Base-by-base conservation (phyloP, 2,888 invertebrate genomes). In the Dryocosmus kuriphilus region DNA sequence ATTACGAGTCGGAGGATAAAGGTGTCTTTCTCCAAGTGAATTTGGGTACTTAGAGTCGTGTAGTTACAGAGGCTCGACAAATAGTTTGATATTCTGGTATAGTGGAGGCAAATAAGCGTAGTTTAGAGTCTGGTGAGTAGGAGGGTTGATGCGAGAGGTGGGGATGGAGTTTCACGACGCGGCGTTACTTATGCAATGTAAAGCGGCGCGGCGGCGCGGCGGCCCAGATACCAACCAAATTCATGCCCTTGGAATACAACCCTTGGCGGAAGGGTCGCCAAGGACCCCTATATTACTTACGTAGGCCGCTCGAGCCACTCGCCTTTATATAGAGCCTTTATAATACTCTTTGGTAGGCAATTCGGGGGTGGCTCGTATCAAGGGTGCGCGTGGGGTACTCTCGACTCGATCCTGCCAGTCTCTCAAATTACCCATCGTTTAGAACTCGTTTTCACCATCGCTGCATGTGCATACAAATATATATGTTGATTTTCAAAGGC, bases 401-500 rank as follows among this genome's bases (percentile, higher is more conserved):
- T 74, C 38, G 75, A 57, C 73, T 60, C 51, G 71, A 77, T 73
- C 75, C 74, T 74, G 57, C 61, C 62, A 76, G 79, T 78, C 83
- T 88, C 89, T 90, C 88, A 89, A 90, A 90, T 91, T 90, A 90
- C 90, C 90, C 89, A 85, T 89, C 90, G 88, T 90, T 90, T 90
- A 89, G 88, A 90, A 88, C 89, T 90, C 90, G 88, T 89, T 90
- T 88, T 90, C 89, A 86, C 87, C 86, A 86, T 84, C 86, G 87
- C 83, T 88, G 88, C 88, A 86, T 86, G 85, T 86, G 87, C 86
- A 89, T 86, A 88, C 87, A 87, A 88, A 89, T 88, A 86, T 88
- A 85, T 86, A 87, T 86, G 87, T 81, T 85, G 85, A 88, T 87
- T 85, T 77, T 57, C 57, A 57, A 57, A 57, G 57, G 79, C 80